Evolutionary conservation across 1,140 invertebrate genomes (phyloP).

Genomic region (Nasonia vitripennis): DNA sequence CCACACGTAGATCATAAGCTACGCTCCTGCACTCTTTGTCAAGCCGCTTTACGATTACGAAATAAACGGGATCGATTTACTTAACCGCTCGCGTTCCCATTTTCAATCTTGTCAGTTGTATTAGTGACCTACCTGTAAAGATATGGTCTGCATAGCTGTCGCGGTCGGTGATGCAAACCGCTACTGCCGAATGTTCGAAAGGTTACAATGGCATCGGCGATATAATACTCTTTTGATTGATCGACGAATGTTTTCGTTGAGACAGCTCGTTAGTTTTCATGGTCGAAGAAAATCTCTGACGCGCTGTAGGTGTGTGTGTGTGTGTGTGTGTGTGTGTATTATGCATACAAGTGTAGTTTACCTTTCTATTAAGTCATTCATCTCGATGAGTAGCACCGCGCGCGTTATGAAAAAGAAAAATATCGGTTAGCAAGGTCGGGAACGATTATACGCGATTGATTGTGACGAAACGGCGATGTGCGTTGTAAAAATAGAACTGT

Average conservation of each 20-base stretch:
- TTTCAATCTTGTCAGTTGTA: not conserved
- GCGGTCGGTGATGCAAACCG: not conserved
- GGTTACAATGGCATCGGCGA: too few species aligned
- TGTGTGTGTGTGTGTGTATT: not conserved
- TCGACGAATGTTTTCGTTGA: not conserved
- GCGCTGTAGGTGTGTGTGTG: not conserved
- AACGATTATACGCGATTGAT: not conserved
- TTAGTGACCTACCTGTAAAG: not conserved
- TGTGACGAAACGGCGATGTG: not conserved
- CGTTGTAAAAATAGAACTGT: not conserved
- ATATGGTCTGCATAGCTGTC: not conserved
- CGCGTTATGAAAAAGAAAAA: constrained; percentile 11
- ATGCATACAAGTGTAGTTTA: not conserved
- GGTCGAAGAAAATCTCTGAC: not conserved
- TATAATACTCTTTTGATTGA: not conserved
- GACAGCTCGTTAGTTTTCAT: too few species aligned
- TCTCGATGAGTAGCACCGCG: not conserved
- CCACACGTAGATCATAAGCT: constrained; percentile 35
- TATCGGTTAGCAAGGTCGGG: not conserved
- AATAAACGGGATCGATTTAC: constrained; percentile 34
- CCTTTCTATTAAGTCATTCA: not conserved
- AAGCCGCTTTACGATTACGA: constrained; percentile 41
- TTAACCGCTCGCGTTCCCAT: not conserved
- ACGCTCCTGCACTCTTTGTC: not conserved
- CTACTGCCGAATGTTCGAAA: not conserved